phyloP scores from a whole-genome alignment of 2,888 invertebrate species.

The Trachelus stipa region DNA sequence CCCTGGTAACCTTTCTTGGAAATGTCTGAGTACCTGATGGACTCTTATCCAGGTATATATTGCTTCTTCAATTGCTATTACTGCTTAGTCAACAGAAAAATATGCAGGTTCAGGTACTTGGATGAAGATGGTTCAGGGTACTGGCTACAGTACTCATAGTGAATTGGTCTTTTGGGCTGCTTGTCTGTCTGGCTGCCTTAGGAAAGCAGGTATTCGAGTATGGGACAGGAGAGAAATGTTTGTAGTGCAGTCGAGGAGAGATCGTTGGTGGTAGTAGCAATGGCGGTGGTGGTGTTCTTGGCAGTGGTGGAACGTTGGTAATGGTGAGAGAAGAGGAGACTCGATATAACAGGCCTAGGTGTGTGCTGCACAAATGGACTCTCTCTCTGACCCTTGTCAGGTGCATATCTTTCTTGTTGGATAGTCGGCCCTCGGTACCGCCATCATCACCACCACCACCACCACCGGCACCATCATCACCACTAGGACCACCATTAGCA shows the following conservation, averaged over 20 bases:
- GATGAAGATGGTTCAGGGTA: not conserved
- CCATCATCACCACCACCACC: not conserved
- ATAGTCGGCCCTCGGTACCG: not conserved
- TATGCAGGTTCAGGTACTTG: not conserved
- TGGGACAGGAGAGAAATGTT: not conserved
- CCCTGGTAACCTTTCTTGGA: not conserved
- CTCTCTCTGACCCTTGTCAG: slow-evolving; percentile 61
- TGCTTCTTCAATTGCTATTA: not conserved
- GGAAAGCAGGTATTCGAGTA: not conserved
- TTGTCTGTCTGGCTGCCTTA: not conserved
- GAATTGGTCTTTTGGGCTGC: not conserved
- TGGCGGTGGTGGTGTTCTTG: not conserved
- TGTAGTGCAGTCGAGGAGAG: slow-evolving; percentile 4
- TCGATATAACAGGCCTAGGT: slow-evolving; percentile 57
- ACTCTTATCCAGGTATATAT: not conserved
- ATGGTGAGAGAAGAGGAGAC: slow-evolving; percentile 42
- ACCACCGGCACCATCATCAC: too few species aligned
- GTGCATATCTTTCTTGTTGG: slow-evolving; percentile 51
- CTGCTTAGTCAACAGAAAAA: not conserved
- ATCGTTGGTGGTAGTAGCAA: slow-evolving; percentile 35
- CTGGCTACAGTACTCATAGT: not conserved
- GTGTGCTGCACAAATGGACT: slow-evolving; percentile 54
- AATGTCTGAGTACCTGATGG: not conserved
- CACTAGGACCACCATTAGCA: not conserved
- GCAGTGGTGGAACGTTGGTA: slow-evolving; percentile 31